These are phyloP conservation scores for Porites rus DNA, from an alignment of 92 coral and sea anemone species.

Conservation along the genomic window DNA sequence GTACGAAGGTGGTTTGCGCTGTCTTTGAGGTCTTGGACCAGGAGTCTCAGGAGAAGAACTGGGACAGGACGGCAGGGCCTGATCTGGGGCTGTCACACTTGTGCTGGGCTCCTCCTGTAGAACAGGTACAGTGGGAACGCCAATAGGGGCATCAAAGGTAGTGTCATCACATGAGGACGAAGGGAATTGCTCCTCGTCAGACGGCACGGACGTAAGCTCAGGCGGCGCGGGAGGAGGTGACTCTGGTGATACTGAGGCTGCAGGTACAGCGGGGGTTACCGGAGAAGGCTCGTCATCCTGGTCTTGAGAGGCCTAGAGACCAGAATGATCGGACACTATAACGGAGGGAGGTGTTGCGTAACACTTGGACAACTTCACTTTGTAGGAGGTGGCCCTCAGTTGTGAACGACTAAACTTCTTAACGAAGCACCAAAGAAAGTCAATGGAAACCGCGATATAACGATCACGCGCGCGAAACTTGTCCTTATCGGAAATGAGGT, in stretches of 20 bases:
- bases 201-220: slow-evolving; percentile 16
- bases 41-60: slow-evolving; percentile 14
- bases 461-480: slow-evolving; percentile 33
- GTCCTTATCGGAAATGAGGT: slow-evolving; percentile 33
- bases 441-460: slow-evolving; percentile 1
- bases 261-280: neutral
- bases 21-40: slow-evolving; percentile 26
- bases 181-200: slow-evolving; percentile 3
- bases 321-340: neutral
- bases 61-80: neutral
- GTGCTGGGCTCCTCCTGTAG: no score
- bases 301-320: neutral
- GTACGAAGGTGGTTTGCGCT: no score
- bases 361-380: neutral
- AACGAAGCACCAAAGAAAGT: slow-evolving; percentile 9
- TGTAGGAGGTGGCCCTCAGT: slow-evolving; percentile 8
- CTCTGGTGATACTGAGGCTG: no score
- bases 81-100: neutral
- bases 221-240: no score
- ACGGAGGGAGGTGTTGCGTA: neutral
- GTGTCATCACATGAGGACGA: neutral
- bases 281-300: slow-evolving; percentile 7
- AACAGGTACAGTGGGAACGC: no score
- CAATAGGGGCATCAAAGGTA: no score
- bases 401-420: neutral